A percentile compares a stretch with the other conserved stretches of the same genome.
These are phyloP conservation scores for Triops cancriformis DNA, from an alignment of 1,140 invertebrate species.

Conservation along the genomic window DNA sequence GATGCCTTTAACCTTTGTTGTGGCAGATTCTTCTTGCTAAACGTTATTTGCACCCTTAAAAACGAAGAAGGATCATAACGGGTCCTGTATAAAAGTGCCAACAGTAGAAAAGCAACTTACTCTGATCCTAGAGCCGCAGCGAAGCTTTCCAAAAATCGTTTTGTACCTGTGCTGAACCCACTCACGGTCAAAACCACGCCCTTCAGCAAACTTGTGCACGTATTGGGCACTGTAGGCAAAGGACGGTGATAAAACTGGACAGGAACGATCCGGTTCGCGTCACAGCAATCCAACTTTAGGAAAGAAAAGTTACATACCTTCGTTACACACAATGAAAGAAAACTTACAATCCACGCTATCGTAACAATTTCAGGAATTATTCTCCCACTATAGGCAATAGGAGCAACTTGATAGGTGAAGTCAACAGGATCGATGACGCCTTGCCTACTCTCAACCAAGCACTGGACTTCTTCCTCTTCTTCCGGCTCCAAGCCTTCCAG, in stretches of 20 bases:
- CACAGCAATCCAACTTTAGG: slow-evolving; percentile 47
- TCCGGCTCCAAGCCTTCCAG: neutral
- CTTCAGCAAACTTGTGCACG: slow-evolving; percentile 46
- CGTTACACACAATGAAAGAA: neutral
- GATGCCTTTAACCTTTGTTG: slow-evolving; percentile 44
- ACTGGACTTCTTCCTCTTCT: neutral
- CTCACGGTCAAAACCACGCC: slow-evolving; percentile 68
- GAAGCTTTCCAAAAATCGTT: slow-evolving; percentile 58
- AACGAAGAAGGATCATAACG: neutral
- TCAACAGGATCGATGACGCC: slow-evolving; percentile 5
- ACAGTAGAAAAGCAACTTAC: neutral
- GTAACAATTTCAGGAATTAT: neutral
- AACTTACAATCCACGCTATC: neutral
- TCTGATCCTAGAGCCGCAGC: slow-evolving; percentile 46
- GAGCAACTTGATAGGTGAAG: neutral
- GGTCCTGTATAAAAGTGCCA: neutral
- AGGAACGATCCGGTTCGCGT: slow-evolving; percentile 47
- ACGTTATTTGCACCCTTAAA: slow-evolving; percentile 45
- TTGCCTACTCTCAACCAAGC: neutral
- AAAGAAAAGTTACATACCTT: neutral
- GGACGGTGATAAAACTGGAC: slow-evolving; percentile 56
- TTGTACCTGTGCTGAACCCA: slow-evolving; percentile 58
- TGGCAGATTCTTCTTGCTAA: slow-evolving; percentile 45
- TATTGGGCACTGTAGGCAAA: slow-evolving; percentile 34
- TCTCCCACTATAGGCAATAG: neutral